phyloP scores from a whole-genome alignment of 2,797 vertebrate genomes.

The Melanotaenia parkinsoni region DNA sequence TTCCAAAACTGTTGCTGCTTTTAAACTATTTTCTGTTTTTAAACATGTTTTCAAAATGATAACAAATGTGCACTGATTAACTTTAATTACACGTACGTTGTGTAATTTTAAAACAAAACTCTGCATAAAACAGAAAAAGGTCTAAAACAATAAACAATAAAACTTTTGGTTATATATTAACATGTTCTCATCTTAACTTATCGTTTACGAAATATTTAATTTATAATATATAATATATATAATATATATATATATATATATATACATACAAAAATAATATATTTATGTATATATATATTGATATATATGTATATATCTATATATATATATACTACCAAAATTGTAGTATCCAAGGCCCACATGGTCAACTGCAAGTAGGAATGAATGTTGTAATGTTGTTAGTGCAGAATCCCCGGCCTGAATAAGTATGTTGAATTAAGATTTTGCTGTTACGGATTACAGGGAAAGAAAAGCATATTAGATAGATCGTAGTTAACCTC shows the following conservation, averaged over 20 bases:
- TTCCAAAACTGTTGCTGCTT: neutral
- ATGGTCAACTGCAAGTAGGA: too few species aligned
- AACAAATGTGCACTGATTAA: neutral
- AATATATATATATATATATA: too few species aligned
- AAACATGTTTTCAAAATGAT: neutral
- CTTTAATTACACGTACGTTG: neutral
- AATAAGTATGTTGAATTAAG: slow-evolving; percentile 77
- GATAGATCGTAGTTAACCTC: slow-evolving; percentile 76
- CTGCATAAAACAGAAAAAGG: neutral
- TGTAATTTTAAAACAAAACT: too few species aligned
- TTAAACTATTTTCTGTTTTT: neutral
- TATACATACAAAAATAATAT: too few species aligned
- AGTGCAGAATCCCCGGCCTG: slow-evolving; percentile 56
- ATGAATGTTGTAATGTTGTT: slow-evolving; percentile 49
- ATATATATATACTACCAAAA: too few species aligned
- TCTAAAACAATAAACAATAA: neutral
- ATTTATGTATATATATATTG: too few species aligned
- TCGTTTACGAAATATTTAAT: too few species aligned
- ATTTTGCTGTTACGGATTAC: slow-evolving; percentile 81
- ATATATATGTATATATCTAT: too few species aligned
- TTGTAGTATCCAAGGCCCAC: too few species aligned
- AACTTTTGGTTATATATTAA: neutral
- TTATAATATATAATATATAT: too few species aligned
- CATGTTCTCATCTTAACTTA: too few species aligned
- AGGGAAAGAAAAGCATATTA: slow-evolving; percentile 84